Evolutionary conservation across 2,888 invertebrate genomes (phyloP).

Genomic region (Dasysyrphus tricinctus): DNA sequence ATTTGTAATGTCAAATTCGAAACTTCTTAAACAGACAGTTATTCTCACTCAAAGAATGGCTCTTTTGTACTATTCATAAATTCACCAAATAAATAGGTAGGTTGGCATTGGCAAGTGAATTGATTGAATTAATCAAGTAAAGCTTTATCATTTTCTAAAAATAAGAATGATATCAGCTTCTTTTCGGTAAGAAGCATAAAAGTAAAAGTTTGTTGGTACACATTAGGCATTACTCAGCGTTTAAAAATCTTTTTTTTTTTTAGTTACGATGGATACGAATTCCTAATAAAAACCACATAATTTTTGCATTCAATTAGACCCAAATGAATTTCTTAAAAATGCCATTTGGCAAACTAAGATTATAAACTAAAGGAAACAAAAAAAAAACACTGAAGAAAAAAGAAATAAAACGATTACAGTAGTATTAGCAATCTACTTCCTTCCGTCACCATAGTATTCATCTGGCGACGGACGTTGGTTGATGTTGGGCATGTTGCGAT

Average conservation of each 20-base stretch:
- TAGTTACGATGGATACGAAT: not conserved
- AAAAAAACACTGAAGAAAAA: constrained; percentile 2
- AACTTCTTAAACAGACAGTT: too few relatives aligned
- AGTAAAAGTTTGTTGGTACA: not conserved
- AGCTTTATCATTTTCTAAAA: too few relatives aligned
- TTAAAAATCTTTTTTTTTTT: too few relatives aligned
- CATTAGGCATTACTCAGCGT: not conserved
- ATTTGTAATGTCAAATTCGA: too few relatives aligned
- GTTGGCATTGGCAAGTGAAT: too few relatives aligned
- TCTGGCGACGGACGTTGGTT: not conserved
- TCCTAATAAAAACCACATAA: not conserved
- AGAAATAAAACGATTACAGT: constrained; percentile 4
- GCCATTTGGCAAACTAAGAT: not conserved
- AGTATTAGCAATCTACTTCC: constrained; percentile 42
- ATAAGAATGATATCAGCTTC: too few relatives aligned
- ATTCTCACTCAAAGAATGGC: too few relatives aligned
- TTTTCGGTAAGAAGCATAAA: too few relatives aligned
- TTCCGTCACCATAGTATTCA: constrained; percentile 17
- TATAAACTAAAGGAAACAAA: not conserved
- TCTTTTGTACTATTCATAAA: too few relatives aligned
- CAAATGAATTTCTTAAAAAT: not conserved
- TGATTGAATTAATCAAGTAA: too few relatives aligned
- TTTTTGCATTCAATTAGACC: not conserved
- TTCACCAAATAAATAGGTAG: too few relatives aligned
- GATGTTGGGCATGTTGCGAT: not conserved